phyloP scores from a whole-genome alignment of 2,888 invertebrate genomes.

The Nomada flava region DNA sequence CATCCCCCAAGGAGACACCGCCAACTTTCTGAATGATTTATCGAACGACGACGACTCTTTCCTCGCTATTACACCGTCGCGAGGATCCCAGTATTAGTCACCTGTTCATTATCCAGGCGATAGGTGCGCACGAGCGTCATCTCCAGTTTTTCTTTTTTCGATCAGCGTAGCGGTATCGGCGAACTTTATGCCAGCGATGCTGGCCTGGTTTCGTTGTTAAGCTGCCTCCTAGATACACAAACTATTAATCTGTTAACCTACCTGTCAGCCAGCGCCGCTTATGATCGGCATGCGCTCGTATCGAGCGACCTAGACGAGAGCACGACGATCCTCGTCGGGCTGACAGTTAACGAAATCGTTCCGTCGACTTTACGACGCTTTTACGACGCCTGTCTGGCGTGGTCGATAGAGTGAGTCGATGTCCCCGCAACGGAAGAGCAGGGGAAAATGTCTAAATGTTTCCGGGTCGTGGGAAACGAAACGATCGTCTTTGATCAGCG shows the following conservation, averaged over 20 bases:
- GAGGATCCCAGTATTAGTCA: conserved; percentile 10
- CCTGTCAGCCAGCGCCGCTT: conserved; percentile 58
- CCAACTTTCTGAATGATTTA: neutral
- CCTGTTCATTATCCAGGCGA: conserved; percentile 34
- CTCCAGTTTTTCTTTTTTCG: conserved; percentile 34
- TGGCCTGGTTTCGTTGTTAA: conserved; percentile 79
- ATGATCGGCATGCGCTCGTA: conserved; percentile 48
- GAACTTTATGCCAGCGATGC: conserved; percentile 65
- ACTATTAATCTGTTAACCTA: conserved; percentile 72
- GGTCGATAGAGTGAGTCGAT: conserved; percentile 1
- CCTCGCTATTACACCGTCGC: neutral
- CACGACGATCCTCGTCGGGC: conserved; percentile 10
- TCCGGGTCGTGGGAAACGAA: neutral
- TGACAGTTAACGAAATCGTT: conserved; percentile 51
- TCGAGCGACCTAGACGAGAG: conserved; percentile 60
- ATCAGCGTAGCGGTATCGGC: conserved; percentile 56
- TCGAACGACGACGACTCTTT: neutral
- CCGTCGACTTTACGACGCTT: conserved; percentile 36
- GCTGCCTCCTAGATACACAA: conserved; percentile 74
- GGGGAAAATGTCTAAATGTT: neutral
- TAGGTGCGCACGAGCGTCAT: conserved; percentile 5
- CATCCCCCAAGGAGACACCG: neutral
- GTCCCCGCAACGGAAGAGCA: neutral
- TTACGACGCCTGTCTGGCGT: neutral
- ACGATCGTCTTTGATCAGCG: neutral